Conservation (phyloP, 2,888 invertebrate genomes). For the Meandrusa payeni region DNA sequence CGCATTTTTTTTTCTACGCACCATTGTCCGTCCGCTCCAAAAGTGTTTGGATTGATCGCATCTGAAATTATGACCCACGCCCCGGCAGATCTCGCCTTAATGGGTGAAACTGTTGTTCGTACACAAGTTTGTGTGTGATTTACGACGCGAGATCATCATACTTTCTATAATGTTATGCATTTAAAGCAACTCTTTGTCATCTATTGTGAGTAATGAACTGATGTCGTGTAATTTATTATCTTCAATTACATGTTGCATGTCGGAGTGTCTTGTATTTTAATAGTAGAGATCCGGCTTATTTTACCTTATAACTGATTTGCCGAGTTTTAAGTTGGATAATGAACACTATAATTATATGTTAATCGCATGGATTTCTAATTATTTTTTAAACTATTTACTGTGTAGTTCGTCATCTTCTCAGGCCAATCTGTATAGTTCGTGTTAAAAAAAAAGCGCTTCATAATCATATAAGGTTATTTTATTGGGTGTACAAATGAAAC, state of each 20-base stretch:
- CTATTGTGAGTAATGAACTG: slow-evolving; percentile 12
- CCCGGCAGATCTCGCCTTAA: slow-evolving; percentile 42
- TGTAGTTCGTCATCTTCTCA: too few relatives aligned
- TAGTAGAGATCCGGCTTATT: background rate
- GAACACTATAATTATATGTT: too few relatives aligned
- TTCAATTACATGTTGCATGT: slow-evolving; percentile 7
- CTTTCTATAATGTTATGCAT: slow-evolving; percentile 40
- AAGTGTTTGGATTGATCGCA: slow-evolving; percentile 49
- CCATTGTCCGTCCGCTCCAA: slow-evolving; percentile 50
- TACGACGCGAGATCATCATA: slow-evolving; percentile 35
- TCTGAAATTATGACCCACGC: slow-evolving; percentile 56
- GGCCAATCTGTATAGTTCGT: too few relatives aligned
- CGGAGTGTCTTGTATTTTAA: too few relatives aligned
- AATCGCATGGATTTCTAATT: too few relatives aligned
- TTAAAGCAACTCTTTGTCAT: slow-evolving; percentile 7
- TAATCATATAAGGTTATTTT: too few relatives aligned
- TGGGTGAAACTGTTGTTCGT: slow-evolving; percentile 46
- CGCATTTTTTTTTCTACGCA: slow-evolving; percentile 53
- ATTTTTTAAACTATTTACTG: too few relatives aligned
- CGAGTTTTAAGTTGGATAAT: too few relatives aligned
- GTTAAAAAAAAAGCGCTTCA: too few relatives aligned
- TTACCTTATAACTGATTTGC: background rate
- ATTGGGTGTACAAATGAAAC: too few relatives aligned
- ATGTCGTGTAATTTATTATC: slow-evolving; percentile 17
- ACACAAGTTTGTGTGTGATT: slow-evolving; percentile 32